A percentile compares a stretch with the other conserved stretches of the same genome.
Conservation (phyloP, 2,113 vertebrate genomes). For the Melanocharis versteri region DNA sequence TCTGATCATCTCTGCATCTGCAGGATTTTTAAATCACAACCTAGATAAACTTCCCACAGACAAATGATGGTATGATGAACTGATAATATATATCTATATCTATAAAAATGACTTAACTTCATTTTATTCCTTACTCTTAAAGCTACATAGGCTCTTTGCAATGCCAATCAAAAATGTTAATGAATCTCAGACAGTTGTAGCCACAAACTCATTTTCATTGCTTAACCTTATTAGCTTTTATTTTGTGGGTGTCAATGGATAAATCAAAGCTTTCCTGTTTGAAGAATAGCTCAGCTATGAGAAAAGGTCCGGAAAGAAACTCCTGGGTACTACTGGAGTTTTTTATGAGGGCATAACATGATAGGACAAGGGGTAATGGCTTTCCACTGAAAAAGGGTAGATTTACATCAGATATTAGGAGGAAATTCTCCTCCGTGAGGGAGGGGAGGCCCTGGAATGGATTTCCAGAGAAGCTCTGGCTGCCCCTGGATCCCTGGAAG, state of each 20-base stretch:
- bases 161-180: not conserved
- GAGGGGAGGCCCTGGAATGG: not conserved
- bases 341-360: not conserved
- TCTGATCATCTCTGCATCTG: not conserved
- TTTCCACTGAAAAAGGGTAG: not conserved
- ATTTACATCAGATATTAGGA: not conserved
- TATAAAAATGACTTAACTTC: not conserved
- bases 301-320: not conserved
- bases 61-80: not conserved
- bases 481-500: not conserved
- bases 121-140: not conserved
- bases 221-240: not conserved
- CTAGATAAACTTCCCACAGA: not conserved
- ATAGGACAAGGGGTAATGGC: not conserved
- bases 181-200: not conserved
- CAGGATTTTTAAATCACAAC: not conserved
- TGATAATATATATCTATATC: not conserved
- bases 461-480: not conserved
- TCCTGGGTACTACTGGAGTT: not conserved
- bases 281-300: not conserved
- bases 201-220: not conserved
- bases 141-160: not conserved
- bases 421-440: not conserved
- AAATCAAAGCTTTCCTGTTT: not conserved
- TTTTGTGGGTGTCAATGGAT: not conserved